Percentiles rank a stretch among this genome's conserved stretches.
These are phyloP conservation scores for Typhlichthys subterraneus DNA, from an alignment of 2,797 vertebrate species.

Conservation along the genomic window DNA sequence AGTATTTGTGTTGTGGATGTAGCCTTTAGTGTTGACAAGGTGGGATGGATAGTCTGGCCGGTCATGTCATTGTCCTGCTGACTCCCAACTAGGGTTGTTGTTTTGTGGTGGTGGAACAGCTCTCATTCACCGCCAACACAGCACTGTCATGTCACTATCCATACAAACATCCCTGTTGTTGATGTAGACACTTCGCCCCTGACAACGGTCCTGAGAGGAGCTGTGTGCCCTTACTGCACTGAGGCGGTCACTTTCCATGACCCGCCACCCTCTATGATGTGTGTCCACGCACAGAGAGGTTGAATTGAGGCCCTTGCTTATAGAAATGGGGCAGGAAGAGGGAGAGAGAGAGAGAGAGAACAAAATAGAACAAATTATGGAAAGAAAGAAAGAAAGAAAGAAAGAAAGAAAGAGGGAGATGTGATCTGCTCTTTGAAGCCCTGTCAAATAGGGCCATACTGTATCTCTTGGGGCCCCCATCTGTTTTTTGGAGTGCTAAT, in stretches of 20 bases:
- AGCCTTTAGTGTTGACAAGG: slow-evolving; percentile 47
- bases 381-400: background rate
- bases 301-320: slow-evolving; percentile 24
- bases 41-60: slow-evolving; percentile 27
- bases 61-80: slow-evolving; percentile 40
- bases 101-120: slow-evolving; percentile 47
- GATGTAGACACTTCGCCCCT: slow-evolving; percentile 25
- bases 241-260: slow-evolving; percentile 45
- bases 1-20: slow-evolving; percentile 45
- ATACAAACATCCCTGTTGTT: slow-evolving; percentile 51
- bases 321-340: slow-evolving; percentile 45
- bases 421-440: slow-evolving; percentile 46
- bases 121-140: slow-evolving; percentile 42
- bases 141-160: slow-evolving; percentile 39
- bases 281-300: slow-evolving; percentile 40
- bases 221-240: slow-evolving; percentile 11
- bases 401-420: slow-evolving; percentile 18
- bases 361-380: background rate
- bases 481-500: slow-evolving; percentile 48
- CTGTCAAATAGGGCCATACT: slow-evolving; percentile 35
- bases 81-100: slow-evolving; percentile 40
- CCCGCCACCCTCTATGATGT: slow-evolving; percentile 40
- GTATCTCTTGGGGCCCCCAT: slow-evolving; percentile 42
- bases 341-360: slow-evolving; percentile 5
- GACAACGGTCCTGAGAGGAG: slow-evolving; percentile 38